Evolutionary conservation across 2,113 vertebrate species (phyloP).

Genomic region (Bungarus multicinctus): DNA sequence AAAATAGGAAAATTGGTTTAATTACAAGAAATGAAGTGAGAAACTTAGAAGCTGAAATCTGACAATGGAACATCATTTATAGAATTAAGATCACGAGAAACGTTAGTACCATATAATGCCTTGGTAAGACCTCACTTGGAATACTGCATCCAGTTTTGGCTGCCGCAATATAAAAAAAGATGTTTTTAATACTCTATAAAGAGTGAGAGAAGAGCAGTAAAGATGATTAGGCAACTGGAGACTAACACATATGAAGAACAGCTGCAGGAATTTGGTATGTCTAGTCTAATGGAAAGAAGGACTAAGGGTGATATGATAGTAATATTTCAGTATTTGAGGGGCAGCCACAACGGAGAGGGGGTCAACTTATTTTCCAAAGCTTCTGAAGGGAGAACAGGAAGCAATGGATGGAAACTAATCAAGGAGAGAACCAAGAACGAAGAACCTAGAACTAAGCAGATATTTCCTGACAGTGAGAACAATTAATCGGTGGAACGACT

Average conservation of each 20-base stretch:
- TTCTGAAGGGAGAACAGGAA: background rate
- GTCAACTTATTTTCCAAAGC: background rate
- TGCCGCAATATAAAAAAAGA: too few relatives aligned
- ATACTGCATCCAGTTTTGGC: too few relatives aligned
- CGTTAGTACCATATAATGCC: too few relatives aligned
- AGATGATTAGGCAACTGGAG: too few relatives aligned
- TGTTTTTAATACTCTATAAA: too few relatives aligned
- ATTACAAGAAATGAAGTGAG: background rate
- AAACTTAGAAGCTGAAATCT: background rate
- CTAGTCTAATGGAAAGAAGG: too few relatives aligned
- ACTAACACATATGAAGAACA: too few relatives aligned
- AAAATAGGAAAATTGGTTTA: background rate
- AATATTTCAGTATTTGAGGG: background rate
- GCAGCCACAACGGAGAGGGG: background rate
- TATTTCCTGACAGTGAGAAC: background rate
- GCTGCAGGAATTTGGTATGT: too few relatives aligned
- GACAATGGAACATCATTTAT: background rate
- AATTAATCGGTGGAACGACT: too few relatives aligned
- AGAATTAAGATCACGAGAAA: too few relatives aligned
- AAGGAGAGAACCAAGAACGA: background rate
- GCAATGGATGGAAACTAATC: background rate
- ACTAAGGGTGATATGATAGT: background rate
- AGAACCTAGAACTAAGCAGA: background rate
- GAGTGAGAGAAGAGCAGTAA: too few relatives aligned
- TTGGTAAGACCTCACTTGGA: too few relatives aligned